Evolutionary conservation across 2,888 invertebrate species (phyloP), one percentile per base, ranked within the genome.

Genomic region (Ochlodes sylvanus): DNA sequence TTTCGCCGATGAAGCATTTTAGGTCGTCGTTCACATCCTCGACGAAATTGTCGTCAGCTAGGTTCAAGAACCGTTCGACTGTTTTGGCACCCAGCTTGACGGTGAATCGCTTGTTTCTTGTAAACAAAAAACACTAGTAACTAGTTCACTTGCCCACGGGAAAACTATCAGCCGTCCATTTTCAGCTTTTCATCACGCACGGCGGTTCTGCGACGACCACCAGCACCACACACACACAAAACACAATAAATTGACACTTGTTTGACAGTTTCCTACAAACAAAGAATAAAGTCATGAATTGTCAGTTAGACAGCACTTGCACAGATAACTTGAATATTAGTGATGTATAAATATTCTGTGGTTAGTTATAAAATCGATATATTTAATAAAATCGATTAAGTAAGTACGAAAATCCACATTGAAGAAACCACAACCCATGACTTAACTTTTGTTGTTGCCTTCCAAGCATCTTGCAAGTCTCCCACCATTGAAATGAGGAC

Each of bases 41-140:
- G 79, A 93, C 84, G 78, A 94, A 94, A 80, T 86, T 88, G 73
- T 85, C 87, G 83, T 94, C 93, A 74, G 93, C 93, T 76, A 90
- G 86, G 81, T 82, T 89, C 75, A 93, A 80, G 79, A 93, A 91
- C 79, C 89, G 88, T 77, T 92, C 92, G 71, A 92, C 88, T 77
- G 90, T 91, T 91, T 92, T 93, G 90, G 93, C 85, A 93, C 93
- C 93, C 93, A 93, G 93, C 82, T 93, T 93, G 92, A 84, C 89
- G 76, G 71, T 64, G 64, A 67, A 68, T 69, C 71, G 63, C 80
- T 76, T 78, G 76, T 76, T 78, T 79, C 75, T 80, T 82, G 78
- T 82, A 84, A 85, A 82, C 79, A 83, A 84, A 82, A 81, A 81
- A 72, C 68, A 76, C 73, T 70, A 68, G 44, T 72, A 75, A 38